Evolutionary conservation across 1,140 invertebrate genomes (phyloP).

Genomic region (Philopotamus ludificatus): DNA sequence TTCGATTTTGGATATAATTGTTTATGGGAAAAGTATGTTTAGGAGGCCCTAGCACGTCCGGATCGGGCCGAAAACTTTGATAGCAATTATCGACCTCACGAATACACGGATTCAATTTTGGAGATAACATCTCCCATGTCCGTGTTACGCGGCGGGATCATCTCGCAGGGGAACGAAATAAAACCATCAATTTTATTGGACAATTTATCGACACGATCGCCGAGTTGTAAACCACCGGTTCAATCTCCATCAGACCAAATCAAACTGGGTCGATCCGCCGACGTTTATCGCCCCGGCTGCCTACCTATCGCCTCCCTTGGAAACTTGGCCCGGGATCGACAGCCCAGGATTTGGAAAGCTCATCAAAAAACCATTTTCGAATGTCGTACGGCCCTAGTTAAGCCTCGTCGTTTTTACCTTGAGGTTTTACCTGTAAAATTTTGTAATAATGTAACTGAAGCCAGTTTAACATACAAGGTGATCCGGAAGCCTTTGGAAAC

Average conservation of each 20-base stretch:
- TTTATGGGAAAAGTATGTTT: no score
- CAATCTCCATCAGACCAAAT: constrained; percentile 20
- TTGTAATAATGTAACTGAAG: no score
- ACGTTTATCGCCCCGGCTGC: constrained; percentile 14
- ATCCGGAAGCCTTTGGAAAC: no score
- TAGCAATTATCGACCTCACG: not conserved
- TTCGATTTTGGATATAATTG: no score
- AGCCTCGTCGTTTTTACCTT: no score
- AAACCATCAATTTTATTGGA: constrained; percentile 17
- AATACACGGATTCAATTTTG: not conserved
- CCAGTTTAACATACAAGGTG: no score
- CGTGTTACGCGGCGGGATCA: constrained; percentile 2
- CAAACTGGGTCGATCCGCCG: constrained; percentile 1
- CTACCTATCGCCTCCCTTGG: no score
- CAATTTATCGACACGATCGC: constrained; percentile 16
- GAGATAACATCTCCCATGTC: not conserved
- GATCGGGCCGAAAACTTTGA: no score
- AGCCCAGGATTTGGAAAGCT: not conserved
- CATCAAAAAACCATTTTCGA: not conserved
- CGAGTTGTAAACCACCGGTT: constrained; percentile 10
- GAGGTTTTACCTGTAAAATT: no score
- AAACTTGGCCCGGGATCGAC: no score
- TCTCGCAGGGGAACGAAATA: not conserved
- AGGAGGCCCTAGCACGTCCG: no score
- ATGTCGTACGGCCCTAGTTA: no score